Evolutionary conservation across 2,888 invertebrate genomes (phyloP), one percentile per base, ranked within the genome.

Genomic region (Drosophila quinaria): DNA sequence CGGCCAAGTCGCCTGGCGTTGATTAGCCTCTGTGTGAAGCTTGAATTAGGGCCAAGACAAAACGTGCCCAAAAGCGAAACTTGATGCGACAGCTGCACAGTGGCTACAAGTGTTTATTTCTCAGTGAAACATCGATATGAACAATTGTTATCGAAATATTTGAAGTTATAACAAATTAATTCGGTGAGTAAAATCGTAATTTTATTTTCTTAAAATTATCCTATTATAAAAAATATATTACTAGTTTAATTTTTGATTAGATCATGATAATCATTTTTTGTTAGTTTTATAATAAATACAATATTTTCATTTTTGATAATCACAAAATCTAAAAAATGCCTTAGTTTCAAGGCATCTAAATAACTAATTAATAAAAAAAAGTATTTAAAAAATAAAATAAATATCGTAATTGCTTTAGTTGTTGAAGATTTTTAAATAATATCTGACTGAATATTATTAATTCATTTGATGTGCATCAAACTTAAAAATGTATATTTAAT

Each of bases 1-100:
- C 85, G 85, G 69, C 83, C 89, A 84, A 84, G 67, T 89, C 84
- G 89, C 81, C 73, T 87, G 87, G 89, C 90, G 90, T 88, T 86
- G 85, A 89, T 86, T 89, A 86, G 90, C 85, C 84, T 75, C 87
- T 78, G 84, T 81, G 83, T 77, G 83, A 70, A 76, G 86, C 78
- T 75, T 69, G 89, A 83, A 83, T 83, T 83, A 89, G 89, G 87
- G 78, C 87, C 89, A 83, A 83, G 83, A 83, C 83, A 83, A 88
- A 89, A 83, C 83, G 83, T 83, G 83, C 87, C 87, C 89, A 84
- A 81, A 80, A 83, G 89, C 89, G 78, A 86, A 86, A 88, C 82
- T 83, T 78, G 81, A 74, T 71, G 77, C 71, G 72, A 70, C 80
- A 70, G 84, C 78, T 70, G 63, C 73, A 77, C 78, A 68, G 62